These are phyloP conservation scores for Parnassius orleans DNA, from an alignment of 2,888 invertebrate genomes.

Conservation along the genomic window DNA sequence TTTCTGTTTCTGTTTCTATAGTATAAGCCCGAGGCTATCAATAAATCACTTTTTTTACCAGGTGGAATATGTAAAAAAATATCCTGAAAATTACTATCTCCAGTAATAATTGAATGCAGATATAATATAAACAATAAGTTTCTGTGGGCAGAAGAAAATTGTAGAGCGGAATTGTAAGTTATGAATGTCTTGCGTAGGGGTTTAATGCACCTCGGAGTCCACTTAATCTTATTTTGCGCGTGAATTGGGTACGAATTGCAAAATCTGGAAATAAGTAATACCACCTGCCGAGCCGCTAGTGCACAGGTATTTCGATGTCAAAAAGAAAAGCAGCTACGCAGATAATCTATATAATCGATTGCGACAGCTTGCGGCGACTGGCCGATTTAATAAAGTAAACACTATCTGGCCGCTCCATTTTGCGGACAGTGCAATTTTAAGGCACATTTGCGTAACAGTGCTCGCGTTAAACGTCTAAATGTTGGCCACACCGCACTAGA, in stretches of 20 bases:
- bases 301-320: conserved; percentile 33
- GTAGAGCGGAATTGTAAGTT: conserved; percentile 26
- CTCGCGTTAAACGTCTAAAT: conserved; percentile 25
- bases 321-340: conserved; percentile 38
- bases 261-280: conserved; percentile 31
- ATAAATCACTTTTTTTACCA: no score
- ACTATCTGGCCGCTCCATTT: conserved; percentile 39
- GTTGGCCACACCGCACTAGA: conserved; percentile 13
- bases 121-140: no score
- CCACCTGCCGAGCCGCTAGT: conserved; percentile 19
- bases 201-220: conserved; percentile 4
- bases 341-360: conserved; percentile 40
- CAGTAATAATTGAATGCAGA: no score
- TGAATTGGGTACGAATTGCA: conserved; percentile 32
- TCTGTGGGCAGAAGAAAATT: conserved; percentile 10
- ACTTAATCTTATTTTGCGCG: conserved; percentile 26
- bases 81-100: no score
- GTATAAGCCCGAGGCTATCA: no score
- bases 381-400: conserved; percentile 45
- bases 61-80: no score
- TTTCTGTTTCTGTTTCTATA: no score
- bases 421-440: conserved; percentile 38
- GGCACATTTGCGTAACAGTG: conserved; percentile 43
- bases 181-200: conserved; percentile 16
- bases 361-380: conserved; percentile 38